Evolutionary conservation across 2,888 invertebrate species (phyloP).

Genomic region (Rhaphigaster nebulosa): DNA sequence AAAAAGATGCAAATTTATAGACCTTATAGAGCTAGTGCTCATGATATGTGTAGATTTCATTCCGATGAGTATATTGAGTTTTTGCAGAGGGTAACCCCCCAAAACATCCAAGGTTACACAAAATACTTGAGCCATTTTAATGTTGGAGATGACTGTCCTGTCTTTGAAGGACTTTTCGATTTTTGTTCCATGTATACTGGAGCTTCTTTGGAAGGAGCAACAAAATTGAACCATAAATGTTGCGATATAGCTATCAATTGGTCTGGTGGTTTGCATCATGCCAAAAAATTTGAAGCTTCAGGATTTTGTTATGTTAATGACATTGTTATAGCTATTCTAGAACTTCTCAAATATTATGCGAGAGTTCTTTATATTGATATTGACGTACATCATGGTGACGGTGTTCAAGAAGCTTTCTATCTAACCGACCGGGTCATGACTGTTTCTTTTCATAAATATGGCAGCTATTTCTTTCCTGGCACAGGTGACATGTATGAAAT

Average conservation of each 20-base stretch:
- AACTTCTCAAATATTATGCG: conserved; percentile 92
- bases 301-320: conserved; percentile 99
- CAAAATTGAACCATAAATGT: conserved; percentile 93
- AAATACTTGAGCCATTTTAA: conserved; percentile 95
- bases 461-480: conserved; percentile 97
- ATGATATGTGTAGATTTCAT: conserved; percentile 98
- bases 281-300: conserved; percentile 99
- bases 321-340: conserved; percentile 96
- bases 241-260: conserved; percentile 99
- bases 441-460: conserved; percentile 98
- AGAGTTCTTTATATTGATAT: conserved; percentile 98
- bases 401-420: conserved; percentile 98
- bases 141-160: conserved; percentile 97
- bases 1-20: conserved; percentile 97
- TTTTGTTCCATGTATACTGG: conserved; percentile 99
- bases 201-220: conserved; percentile 96
- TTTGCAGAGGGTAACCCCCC: conserved; percentile 93
- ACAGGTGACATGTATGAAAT: conserved; percentile 99
- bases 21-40: conserved; percentile 93
- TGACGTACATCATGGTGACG: conserved; percentile 97
- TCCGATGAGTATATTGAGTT: conserved; percentile 99
- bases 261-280: conserved; percentile 99
- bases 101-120: conserved; percentile 92
- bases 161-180: conserved; percentile 96
- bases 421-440: conserved; percentile 98